Evolutionary conservation across 2,797 vertebrate genomes (phyloP).

Genomic region (Tangara arthus): DNA sequence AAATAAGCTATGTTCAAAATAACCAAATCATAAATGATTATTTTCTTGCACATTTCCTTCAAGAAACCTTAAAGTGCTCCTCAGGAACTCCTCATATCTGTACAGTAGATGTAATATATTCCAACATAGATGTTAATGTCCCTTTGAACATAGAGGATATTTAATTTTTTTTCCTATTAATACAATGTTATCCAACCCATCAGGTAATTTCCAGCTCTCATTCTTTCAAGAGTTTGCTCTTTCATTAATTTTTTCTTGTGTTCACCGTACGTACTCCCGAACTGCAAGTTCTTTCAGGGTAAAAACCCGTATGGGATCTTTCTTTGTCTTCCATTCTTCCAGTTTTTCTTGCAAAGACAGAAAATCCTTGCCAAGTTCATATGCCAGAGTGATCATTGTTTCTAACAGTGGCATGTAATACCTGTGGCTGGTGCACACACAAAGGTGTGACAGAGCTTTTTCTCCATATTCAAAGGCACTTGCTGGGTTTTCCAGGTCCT

Average conservation of each 20-base stretch:
- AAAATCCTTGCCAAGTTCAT: slow-evolving; percentile 83
- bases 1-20: not conserved
- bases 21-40: not conserved
- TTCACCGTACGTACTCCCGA: slow-evolving; percentile 77
- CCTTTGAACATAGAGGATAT: not conserved
- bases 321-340: slow-evolving; percentile 75
- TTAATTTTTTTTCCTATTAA: not conserved
- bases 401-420: slow-evolving; percentile 83
- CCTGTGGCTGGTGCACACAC: slow-evolving; percentile 67
- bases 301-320: slow-evolving; percentile 47
- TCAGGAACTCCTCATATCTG: not conserved
- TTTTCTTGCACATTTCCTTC: not conserved
- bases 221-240: not conserved
- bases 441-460: slow-evolving; percentile 76
- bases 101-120: not conserved
- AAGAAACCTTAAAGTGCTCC: not conserved
- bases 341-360: slow-evolving; percentile 84
- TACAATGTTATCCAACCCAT: not conserved
- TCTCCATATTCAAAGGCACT: slow-evolving; percentile 80
- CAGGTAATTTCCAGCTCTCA: not conserved
- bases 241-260: not conserved
- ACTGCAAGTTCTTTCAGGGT: slow-evolving; percentile 90
- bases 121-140: not conserved
- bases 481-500: slow-evolving; percentile 80
- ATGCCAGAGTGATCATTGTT: slow-evolving; percentile 84